Base-by-base conservation (phyloP, 2,888 invertebrate species). In the Oligia strigilis region DNA sequence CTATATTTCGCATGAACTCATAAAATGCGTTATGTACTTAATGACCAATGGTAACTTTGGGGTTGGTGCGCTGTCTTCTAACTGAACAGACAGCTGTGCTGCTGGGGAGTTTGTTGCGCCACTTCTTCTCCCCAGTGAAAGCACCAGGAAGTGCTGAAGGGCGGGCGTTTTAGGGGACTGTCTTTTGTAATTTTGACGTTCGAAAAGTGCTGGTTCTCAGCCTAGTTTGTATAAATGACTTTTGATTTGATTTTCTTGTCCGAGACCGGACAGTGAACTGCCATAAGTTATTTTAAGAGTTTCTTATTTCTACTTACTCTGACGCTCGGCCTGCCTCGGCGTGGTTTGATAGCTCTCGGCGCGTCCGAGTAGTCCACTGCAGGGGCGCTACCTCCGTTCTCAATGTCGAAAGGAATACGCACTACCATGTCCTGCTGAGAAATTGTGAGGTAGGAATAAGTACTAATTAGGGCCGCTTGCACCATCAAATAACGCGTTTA, bases 341-440 rank as follows among this genome's bases (percentile, higher is more conserved):
- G 91, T 1, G 96, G 95, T 74, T 95, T 95, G 75, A 94, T 91
- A 23, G 93, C 91, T 49, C 95, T 93, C 6, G 95, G 93, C 2
- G 92, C 89, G 69, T 95, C 95, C 2, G 92, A 83, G 75, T 94
- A 95, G 84, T 95, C 95, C 8, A 91, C 90, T 14, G 88, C 70
- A 0, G 90, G 80, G 0, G 90, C 80, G 71, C 86, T 89, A 64
- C 90, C 87, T 3, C 94, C 93, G 75, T 94, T 95, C 72, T 96
- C 96, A 4, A 97, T 96, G 90, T 97, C 96, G 73, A 97, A 96
- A 8, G 97, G 97, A 78, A 97, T 96, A 40, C 96, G 96, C 9
- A 97, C 95, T 78, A 96, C 95, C 91, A 94, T 93, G 65, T 96
- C 96, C 95, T 96, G 90, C 29, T 49, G 78, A 43, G 8, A 36